phyloP scores from a whole-genome alignment of 2,797 vertebrate species.

The Sciurus carolinensis region DNA sequence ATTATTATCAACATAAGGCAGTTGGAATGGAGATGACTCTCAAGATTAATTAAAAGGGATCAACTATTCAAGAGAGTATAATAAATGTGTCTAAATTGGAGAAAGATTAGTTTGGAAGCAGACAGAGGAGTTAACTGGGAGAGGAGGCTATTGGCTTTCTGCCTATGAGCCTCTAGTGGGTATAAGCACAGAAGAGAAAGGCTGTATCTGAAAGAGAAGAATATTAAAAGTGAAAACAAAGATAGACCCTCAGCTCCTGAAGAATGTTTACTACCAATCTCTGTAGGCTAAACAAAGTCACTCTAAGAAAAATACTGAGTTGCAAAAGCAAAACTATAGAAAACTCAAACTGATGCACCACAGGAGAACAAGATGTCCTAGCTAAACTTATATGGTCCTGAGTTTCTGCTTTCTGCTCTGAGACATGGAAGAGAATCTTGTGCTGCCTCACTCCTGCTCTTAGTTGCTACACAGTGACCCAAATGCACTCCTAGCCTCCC shows the following conservation, averaged over 20 bases:
- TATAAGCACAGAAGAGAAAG: neutral
- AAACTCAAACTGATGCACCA: accelerated
- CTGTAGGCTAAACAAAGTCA: neutral
- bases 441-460: neutral
- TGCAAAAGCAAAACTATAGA: neutral
- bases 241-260: neutral
- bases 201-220: neutral
- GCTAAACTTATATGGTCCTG: neutral
- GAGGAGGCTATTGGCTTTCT: neutral
- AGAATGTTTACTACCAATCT: neutral
- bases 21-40: slow-evolving; percentile 48
- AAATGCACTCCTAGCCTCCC: accelerated
- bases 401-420: neutral
- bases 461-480: too few species aligned
- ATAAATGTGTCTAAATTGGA: slow-evolving; percentile 47
- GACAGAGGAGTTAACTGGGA: neutral
- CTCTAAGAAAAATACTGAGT: neutral
- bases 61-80: slow-evolving; percentile 64
- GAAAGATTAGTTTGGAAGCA: slow-evolving; percentile 49
- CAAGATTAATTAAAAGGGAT: slow-evolving; percentile 71
- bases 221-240: neutral
- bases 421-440: neutral
- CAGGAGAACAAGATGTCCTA: neutral
- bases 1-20: slow-evolving; percentile 65
- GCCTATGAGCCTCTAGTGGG: neutral